A percentile compares a stretch with the other conserved stretches of the same genome.
Conservation (phyloP, 2,888 invertebrate genomes). For the Trissolcus japonicus region DNA sequence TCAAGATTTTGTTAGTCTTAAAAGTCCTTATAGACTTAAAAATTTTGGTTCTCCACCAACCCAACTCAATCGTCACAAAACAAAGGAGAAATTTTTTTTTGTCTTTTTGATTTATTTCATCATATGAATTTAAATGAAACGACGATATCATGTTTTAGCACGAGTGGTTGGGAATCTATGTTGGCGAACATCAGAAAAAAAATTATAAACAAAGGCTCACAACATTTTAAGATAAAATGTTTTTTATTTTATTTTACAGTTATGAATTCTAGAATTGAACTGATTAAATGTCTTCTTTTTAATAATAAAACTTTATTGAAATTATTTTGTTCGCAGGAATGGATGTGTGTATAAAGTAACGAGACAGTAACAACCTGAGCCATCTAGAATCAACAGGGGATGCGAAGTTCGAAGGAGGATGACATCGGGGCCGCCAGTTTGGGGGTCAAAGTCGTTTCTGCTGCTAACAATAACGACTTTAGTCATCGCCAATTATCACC, state of each 20-base stretch:
- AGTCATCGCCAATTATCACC: constrained; percentile 72
- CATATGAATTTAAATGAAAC: background rate
- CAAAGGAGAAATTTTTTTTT: too few species aligned
- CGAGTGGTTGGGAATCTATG: too few species aligned
- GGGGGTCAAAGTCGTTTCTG: constrained; percentile 71
- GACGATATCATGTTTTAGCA: too few species aligned
- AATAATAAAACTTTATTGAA: background rate
- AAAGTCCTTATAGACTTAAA: background rate
- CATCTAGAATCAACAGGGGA: constrained; percentile 64
- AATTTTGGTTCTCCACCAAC: background rate
- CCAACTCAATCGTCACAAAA: too few species aligned
- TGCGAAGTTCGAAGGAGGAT: constrained; percentile 70
- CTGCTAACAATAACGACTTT: constrained; percentile 69
- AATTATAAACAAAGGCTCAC: too few species aligned
- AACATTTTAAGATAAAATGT: too few species aligned
- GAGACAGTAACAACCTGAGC: constrained; percentile 41
- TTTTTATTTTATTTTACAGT: too few species aligned
- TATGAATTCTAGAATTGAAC: too few species aligned
- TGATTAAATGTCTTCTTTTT: too few species aligned
- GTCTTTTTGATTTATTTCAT: too few species aligned
- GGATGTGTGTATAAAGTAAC: constrained; percentile 17
- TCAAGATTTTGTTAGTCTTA: constrained; percentile 2
- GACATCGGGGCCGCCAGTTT: constrained; percentile 70
- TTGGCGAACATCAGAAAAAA: too few species aligned
- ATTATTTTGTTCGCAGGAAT: constrained; percentile 11